These are phyloP conservation scores for Trichonephila clavata DNA, from an alignment of 1,140 invertebrate species.

Conservation along the genomic window DNA sequence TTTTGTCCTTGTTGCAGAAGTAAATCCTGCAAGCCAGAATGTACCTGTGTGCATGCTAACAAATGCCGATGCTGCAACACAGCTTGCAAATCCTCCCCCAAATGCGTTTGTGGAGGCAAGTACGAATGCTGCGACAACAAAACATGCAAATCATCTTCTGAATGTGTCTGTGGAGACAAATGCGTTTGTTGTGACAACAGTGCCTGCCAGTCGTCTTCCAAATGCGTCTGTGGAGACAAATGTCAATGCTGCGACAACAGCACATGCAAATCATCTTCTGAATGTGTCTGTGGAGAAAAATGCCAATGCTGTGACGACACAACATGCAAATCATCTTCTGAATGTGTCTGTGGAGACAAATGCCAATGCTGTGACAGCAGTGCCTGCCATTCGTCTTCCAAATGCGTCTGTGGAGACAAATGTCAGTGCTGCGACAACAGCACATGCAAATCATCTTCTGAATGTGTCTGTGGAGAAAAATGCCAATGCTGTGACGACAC, in stretches of 20 bases:
- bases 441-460: neutral
- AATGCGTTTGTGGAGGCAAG: neutral
- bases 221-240: too few relatives aligned
- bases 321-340: neutral
- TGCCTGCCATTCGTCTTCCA: too few relatives aligned
- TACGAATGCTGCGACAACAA: neutral
- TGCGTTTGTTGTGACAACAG: neutral
- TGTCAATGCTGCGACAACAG: too few relatives aligned
- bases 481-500: neutral
- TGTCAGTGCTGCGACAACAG: neutral
- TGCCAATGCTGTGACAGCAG: neutral
- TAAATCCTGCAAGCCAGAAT: neutral
- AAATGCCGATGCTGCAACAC: neutral
- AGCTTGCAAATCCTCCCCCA: neutral
- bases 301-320: neutral
- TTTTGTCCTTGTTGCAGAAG: neutral
- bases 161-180: neutral
- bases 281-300: neutral
- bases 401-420: conserved; percentile 1
- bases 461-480: neutral
- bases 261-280: neutral
- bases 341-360: neutral
- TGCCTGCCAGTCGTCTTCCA: too few relatives aligned
- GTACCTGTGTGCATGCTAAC: neutral
- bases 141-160: too few relatives aligned